Base-by-base conservation (phyloP, 2,113 vertebrate species). In the Cathartes aura region DNA sequence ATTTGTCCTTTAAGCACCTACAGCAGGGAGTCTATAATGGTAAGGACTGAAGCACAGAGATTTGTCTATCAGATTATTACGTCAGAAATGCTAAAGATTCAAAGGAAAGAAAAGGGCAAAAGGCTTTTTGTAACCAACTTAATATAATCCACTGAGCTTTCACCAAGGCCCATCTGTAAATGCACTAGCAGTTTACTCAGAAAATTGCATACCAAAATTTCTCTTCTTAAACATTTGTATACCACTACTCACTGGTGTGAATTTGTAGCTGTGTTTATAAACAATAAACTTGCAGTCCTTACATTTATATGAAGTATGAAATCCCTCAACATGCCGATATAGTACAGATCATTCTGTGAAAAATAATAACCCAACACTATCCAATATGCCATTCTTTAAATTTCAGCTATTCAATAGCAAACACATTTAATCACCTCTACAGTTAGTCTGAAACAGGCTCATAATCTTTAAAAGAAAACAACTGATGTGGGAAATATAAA, bases 1-100 rank as follows among this genome's bases (percentile, higher is more conserved):
- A 98, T 98, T 98, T 97, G 95, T 96, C 91, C 79, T 97, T 97
- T 94, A 97, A 97, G 81, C 79, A 87, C 81, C 90, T 97, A 60
- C 91, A 91, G 97, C 96, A 45, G 92, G 96, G 95, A 97, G 93
- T 71, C 96, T 95, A 14, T 88, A 96, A 96, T 64, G 86, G 95
- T 90, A 96, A 97, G 87, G 68, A 91, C 92, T 89, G 64, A 96
- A 97, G 90, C 93, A 67, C 18, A 45, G 86, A 97, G 92, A 96
- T 94, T 96, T 97, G 66, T 96, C 96, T 96, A 68, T 95, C 93
- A 95, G 78, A 96, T 96, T 96, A 97, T 96, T 95, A 95, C 24
- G 3, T 97, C 95, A 97, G 93, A 97, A 98, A 98, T 97, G 90
- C 80, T 95, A 91, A 97, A 96, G 70, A 95, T 83, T 86, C 16